A percentile compares a stretch with the other conserved stretches of the same genome.
phyloP scores from a whole-genome alignment of 2,113 vertebrate genomes.

The Machaerirhynchus nigripectus region DNA sequence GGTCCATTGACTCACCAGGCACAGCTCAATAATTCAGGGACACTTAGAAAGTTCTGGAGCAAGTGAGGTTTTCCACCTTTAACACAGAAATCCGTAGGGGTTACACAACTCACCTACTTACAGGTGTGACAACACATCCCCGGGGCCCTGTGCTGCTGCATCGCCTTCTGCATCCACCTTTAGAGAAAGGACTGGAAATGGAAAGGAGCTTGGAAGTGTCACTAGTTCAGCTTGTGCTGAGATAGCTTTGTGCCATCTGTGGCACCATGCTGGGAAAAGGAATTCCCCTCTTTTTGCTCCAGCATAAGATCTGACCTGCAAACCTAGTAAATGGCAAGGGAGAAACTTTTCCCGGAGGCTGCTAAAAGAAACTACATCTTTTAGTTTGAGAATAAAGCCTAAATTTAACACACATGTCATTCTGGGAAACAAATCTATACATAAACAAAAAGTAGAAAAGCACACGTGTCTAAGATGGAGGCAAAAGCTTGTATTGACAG shows the following conservation, averaged over 20 bases:
- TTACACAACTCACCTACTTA: neutral
- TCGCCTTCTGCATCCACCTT: neutral
- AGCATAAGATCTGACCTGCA: neutral
- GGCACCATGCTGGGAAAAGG: neutral
- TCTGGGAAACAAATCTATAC: neutral
- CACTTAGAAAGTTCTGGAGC: neutral
- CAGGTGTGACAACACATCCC: fast-evolving
- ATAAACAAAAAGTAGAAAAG: neutral
- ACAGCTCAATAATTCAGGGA: neutral
- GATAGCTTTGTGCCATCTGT: neutral
- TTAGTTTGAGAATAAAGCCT: neutral
- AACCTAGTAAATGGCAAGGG: neutral
- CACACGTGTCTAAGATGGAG: neutral
- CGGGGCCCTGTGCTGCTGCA: neutral
- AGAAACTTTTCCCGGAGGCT: neutral
- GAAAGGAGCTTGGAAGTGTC: neutral
- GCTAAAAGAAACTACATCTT: neutral
- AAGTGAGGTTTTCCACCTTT: neutral
- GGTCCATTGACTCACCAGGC: neutral
- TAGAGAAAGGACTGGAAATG: neutral
- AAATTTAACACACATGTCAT: neutral
- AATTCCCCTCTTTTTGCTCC: neutral
- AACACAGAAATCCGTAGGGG: fast-evolving
- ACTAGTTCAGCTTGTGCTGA: neutral
- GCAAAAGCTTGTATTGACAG: neutral